Base-by-base conservation (phyloP, 2,888 invertebrate genomes). In the Leptopilina drosophilae region DNA sequence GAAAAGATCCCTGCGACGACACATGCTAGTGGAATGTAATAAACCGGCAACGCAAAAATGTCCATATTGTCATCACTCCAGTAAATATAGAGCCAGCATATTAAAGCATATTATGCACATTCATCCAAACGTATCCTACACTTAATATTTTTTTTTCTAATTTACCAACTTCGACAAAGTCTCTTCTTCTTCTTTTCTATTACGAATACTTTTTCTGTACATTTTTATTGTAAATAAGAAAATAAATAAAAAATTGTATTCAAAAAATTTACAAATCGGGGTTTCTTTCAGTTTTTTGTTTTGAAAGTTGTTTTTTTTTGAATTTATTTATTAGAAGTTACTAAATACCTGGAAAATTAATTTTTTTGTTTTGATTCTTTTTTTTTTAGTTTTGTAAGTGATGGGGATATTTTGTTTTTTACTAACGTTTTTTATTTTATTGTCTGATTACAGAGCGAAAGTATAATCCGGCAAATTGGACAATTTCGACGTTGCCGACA, bases 1-100 rank as follows among this genome's bases (percentile, higher is more conserved):
- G 65, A 93, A 94, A 86, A 92, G 94, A 11, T 94, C 94, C 79
- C 82, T 92, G 53, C 85, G 87, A 20, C 90, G 91, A 62, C 92
- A 92, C 79, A 81, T 91, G 42, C 88, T 88, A 79, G 88, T 92
- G 53, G 92, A 92, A 77, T 92, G 93, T 80, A 92, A 92, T 56
- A 91, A 92, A 82, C 87, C 87, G 5, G 90, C 92, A 1, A 88
- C 88, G 62, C 89, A 90, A 84, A 88, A 88, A 77, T 92, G 92
- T 78, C 90, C 88, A 11, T 87, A 89, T 79, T 92, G 92, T 83
- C 83, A 85, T 12, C 87, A 90, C 40, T 88, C 84, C 81, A 92
- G 91, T 86, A 92, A 91, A 83, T 92, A 92, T 81, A 91, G 87
- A 85, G 87, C 89, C 77, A 90, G 90, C 83, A 86, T 92, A 64